phyloP scores from a whole-genome alignment of 2,888 invertebrate genomes.

The Sinhomidia bicolor region DNA sequence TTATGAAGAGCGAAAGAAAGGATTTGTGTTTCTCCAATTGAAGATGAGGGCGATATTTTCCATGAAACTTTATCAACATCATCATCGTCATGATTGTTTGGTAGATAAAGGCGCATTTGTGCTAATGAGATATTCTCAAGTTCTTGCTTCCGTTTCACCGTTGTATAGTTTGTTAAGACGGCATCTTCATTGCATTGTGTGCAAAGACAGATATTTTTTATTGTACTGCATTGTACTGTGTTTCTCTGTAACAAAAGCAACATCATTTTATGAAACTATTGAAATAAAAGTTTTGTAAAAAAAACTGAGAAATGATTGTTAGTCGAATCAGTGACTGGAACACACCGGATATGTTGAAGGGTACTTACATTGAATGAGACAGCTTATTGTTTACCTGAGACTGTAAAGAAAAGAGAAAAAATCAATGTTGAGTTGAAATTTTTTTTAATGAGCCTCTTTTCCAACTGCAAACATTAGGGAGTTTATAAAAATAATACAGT shows the following conservation, averaged over 20 bases:
- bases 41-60: neutral
- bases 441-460: slow-evolving; percentile 9
- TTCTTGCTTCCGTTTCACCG: slow-evolving; percentile 49
- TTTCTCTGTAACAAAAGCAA: too few species aligned
- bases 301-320: slow-evolving; percentile 39
- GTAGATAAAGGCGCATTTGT: slow-evolving; percentile 53
- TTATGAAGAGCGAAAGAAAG: slow-evolving; percentile 17
- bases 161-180: slow-evolving; percentile 52
- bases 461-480: too few species aligned
- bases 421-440: neutral
- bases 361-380: slow-evolving; percentile 30
- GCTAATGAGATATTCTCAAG: slow-evolving; percentile 56
- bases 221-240: too few species aligned
- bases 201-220: neutral
- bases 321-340: slow-evolving; percentile 58
- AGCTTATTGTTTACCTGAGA: slow-evolving; percentile 7
- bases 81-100: slow-evolving; percentile 19
- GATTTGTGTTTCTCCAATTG: neutral
- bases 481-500: too few species aligned
- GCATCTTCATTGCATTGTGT: slow-evolving; percentile 1
- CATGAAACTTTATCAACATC: too few species aligned
- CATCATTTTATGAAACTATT: too few species aligned
- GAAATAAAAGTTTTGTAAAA: too few species aligned
- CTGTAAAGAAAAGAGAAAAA: neutral
- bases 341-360: slow-evolving; percentile 49